Evolutionary conservation across 64 coral and sea anemone species (phyloP), one percentile per base, ranked within the genome.

Genomic region (Montipora capricornis): DNA sequence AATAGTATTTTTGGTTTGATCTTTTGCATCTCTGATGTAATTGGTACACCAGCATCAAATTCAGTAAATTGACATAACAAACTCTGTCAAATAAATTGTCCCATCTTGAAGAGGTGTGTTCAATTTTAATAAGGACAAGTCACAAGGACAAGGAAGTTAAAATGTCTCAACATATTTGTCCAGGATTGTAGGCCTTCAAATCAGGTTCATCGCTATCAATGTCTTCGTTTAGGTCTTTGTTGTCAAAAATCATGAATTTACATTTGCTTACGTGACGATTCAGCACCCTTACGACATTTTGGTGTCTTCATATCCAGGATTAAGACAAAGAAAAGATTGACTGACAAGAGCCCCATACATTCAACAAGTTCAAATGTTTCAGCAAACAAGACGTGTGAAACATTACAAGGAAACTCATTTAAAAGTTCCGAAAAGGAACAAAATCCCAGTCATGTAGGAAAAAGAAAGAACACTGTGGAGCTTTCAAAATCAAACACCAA

Each of bases 401-500:
- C 66, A 49, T 24, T 44, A 48, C 48, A 86, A 71, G 66, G 66
- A 86, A 86, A 73, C 19, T 46, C 17, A 6, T 12, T 15, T n/a
- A 49, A 49, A 5, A 3, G 3, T 76, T 46, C 13, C 10, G 19
- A 64, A 67, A 46, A 16, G 8, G 15, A 51, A 50, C 11, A 16
- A 71, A 15, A 86, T 71, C 10, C 12, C 14, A 0, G 47, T 0
- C 7, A 49, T 71, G 17, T 2, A 11, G 44, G 46, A 44, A 86
- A 86, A 73, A 73, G 82, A 13, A 86, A 86, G 50, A 50, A 7
- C 46, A n/a, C 37, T 51, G 47, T 14, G 45, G 62, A 71, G n/a
- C 66, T 16, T 73, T 51, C 47, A 64, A 86, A 70, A 86, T 22
- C 15, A 11, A 49, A 22, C 50, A 17, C 47, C 6, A 86, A 86